Evolutionary conservation across 2,888 invertebrate species (phyloP).

Genomic region (Apoda limacodes): DNA sequence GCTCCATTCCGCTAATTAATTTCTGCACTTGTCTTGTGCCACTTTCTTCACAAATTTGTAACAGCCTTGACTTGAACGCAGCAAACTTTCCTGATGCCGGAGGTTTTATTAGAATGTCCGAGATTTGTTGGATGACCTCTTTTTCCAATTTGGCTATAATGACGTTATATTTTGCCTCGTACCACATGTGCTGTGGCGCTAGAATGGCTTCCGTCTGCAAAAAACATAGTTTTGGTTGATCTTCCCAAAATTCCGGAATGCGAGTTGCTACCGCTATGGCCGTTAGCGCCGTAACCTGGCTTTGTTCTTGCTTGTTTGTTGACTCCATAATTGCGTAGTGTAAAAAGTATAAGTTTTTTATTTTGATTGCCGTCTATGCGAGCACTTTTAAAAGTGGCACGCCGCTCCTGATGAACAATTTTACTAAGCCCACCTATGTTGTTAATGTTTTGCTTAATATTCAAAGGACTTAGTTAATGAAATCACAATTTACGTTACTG

Average conservation of each 20-base stretch:
- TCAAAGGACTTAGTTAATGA: too few relatives aligned
- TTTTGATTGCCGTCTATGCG: too few relatives aligned
- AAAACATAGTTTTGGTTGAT: slow-evolving; percentile 20
- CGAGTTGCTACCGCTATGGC: slow-evolving; percentile 11
- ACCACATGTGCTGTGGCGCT: slow-evolving; percentile 14
- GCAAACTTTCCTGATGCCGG: slow-evolving; percentile 4
- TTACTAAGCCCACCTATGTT: too few relatives aligned
- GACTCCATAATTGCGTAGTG: too few relatives aligned
- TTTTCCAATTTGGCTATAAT: slow-evolving; percentile 14
- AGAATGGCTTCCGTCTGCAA: slow-evolving; percentile 16
- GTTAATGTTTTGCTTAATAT: too few relatives aligned
- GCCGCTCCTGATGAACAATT: too few relatives aligned
- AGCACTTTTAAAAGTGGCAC: too few relatives aligned
- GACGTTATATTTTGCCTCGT: slow-evolving; percentile 15
- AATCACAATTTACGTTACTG: too few relatives aligned
- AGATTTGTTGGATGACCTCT: slow-evolving; percentile 8
- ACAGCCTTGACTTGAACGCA: slow-evolving; percentile 2
- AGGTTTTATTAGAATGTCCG: slow-evolving; percentile 6
- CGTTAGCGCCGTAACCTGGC: too few relatives aligned
- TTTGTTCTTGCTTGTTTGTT: too few relatives aligned
- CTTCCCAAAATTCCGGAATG: slow-evolving; percentile 22
- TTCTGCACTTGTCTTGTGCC: slow-evolving; percentile 11
- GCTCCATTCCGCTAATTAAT: slow-evolving; percentile 6
- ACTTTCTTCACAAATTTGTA: slow-evolving; percentile 10
- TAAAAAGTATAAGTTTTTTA: too few relatives aligned